These are phyloP conservation scores for Sicus ferrugineus DNA, from an alignment of 2,888 invertebrate species.

Conservation along the genomic window DNA sequence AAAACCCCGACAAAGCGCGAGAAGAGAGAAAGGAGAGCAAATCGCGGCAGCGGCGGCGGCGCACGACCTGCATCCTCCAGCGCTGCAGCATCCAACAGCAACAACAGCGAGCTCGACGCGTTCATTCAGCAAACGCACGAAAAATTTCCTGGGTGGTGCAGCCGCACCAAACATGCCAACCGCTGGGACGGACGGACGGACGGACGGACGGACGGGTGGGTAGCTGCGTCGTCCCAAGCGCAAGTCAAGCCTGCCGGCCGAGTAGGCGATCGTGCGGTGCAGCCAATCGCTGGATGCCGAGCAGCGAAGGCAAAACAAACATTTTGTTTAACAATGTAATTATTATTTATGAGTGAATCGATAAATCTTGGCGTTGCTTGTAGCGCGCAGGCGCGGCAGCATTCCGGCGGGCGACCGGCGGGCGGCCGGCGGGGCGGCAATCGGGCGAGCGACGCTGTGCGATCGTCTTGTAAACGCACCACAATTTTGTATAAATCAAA, in stretches of 20 bases:
- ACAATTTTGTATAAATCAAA: slow-evolving; percentile 54
- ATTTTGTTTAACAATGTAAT: slow-evolving; percentile 39
- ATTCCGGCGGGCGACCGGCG: not conserved
- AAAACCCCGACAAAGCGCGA: not conserved
- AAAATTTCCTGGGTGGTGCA: slow-evolving; percentile 31
- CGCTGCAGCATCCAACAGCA: not conserved
- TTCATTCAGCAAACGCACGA: slow-evolving; percentile 19
- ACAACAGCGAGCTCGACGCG: slow-evolving; percentile 11
- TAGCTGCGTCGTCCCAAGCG: too few relatives aligned
- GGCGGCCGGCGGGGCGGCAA: slow-evolving; percentile 3
- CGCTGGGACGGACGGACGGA: not conserved
- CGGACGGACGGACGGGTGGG: too few relatives aligned
- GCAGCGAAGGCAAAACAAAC: slow-evolving; percentile 26
- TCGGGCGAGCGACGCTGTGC: slow-evolving; percentile 11
- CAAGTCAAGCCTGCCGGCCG: not conserved
- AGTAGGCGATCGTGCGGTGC: not conserved
- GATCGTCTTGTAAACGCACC: slow-evolving; percentile 32
- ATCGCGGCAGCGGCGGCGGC: not conserved
- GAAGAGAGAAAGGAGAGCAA: not conserved
- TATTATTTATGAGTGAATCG: slow-evolving; percentile 56
- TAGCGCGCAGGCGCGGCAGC: not conserved
- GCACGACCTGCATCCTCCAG: slow-evolving; percentile 11
- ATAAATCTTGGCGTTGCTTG: slow-evolving; percentile 44
- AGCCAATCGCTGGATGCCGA: not conserved
- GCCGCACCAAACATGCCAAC: not conserved